Percentiles rank a stretch among this genome's conserved stretches.
Conservation (phyloP, 2,888 invertebrate species). For the Pristionchus maxplancki region DNA sequence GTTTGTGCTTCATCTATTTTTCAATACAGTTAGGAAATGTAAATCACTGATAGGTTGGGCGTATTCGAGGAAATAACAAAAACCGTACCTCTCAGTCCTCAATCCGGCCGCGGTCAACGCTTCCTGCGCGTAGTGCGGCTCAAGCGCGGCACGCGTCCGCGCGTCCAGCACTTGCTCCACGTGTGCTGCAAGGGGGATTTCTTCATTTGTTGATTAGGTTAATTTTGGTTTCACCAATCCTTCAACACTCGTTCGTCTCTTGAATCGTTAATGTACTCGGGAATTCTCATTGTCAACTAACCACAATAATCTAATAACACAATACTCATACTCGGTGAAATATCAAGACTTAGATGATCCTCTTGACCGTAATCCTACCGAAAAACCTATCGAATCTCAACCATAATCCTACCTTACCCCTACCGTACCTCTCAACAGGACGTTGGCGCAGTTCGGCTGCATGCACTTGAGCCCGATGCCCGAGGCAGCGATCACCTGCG, state of each 20-base stretch:
- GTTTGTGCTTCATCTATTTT: not conserved
- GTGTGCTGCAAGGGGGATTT: not conserved
- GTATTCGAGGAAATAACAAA: not conserved
- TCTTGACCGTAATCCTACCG: not conserved
- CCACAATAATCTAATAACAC: no score
- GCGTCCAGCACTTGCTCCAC: conserved; percentile 35
- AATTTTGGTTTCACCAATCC: no score
- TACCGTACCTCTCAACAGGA: conserved; percentile 1
- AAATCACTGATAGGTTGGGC: not conserved
- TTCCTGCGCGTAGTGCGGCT: not conserved
- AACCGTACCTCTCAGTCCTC: conserved; percentile 34
- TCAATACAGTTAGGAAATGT: no score
- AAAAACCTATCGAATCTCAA: no score
- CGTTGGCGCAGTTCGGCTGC: not conserved
- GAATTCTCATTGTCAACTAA: no score
- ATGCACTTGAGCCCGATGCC: conserved; percentile 46
- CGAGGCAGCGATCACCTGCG: conserved; percentile 31
- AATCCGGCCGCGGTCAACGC: conserved; percentile 33
- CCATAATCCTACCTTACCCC: no score
- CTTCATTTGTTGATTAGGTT: no score
- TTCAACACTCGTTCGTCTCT: no score
- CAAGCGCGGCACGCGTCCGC: conserved; percentile 1
- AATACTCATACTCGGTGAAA: no score
- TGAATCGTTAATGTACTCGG: no score
- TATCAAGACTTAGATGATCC: no score